These are phyloP conservation scores for Aplochiton taeniatus DNA, from an alignment of 2,797 vertebrate species.

Conservation along the genomic window DNA sequence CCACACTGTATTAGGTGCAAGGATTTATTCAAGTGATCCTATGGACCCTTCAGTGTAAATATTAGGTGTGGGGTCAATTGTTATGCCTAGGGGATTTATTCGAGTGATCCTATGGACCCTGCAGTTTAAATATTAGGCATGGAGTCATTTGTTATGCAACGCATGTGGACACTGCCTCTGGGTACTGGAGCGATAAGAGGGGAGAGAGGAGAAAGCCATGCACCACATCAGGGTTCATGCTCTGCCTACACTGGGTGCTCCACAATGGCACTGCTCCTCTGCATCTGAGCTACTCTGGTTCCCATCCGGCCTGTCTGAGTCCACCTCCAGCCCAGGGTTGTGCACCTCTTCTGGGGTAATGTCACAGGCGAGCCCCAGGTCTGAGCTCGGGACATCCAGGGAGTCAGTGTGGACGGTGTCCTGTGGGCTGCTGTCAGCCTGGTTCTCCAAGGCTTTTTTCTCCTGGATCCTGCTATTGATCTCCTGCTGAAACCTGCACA, in stretches of 20 bases:
- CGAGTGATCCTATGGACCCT: too few species aligned
- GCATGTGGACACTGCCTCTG: background rate
- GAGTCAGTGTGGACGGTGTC: slow-evolving; percentile 42
- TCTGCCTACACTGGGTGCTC: slow-evolving; percentile 85
- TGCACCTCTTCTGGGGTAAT: slow-evolving; percentile 36
- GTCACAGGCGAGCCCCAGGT: slow-evolving; percentile 40
- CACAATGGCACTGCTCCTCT: slow-evolving; percentile 74
- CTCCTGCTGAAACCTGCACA: slow-evolving; percentile 96
- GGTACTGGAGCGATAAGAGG: slow-evolving; percentile 13
- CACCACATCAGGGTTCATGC: slow-evolving; percentile 51
- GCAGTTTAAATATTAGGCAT: too few species aligned
- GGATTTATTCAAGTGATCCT: too few species aligned
- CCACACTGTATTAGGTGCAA: too few species aligned
- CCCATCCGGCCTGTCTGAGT: slow-evolving; percentile 47
- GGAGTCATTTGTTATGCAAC: too few species aligned
- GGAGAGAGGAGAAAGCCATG: slow-evolving; percentile 35
- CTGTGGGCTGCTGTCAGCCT: slow-evolving; percentile 59
- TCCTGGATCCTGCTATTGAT: slow-evolving; percentile 94
- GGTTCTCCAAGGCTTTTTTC: slow-evolving; percentile 82
- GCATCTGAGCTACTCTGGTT: slow-evolving; percentile 69
- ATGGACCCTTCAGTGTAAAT: too few species aligned
- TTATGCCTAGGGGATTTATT: too few species aligned
- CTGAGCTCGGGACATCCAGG: slow-evolving; percentile 48
- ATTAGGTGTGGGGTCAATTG: too few species aligned
- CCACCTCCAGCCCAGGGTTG: slow-evolving; percentile 44